Base-by-base conservation (phyloP, 2,113 vertebrate genomes). In the Corvus hawaiiensis region DNA sequence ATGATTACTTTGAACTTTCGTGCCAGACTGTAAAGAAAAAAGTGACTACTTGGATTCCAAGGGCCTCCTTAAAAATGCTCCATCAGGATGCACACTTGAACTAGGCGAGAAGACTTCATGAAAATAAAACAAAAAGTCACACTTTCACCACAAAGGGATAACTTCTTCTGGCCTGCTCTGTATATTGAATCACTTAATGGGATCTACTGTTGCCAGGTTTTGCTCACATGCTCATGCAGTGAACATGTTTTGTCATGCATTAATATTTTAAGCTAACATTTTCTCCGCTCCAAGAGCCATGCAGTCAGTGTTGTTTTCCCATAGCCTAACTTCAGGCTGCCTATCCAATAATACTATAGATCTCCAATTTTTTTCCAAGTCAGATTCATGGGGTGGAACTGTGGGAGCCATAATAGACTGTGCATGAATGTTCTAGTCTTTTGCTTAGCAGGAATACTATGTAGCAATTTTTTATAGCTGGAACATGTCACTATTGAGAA, bases 21-120 rank as follows among this genome's bases (percentile, higher is more conserved):
- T 33, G 27, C 7, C 19, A 41, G 49, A 44, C 10, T 41, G 8
- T 0, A 0, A 77, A 14, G 32, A 61, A 49, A 11, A 67, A 63
- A 48, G 11, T 35, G 24, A 66, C 44, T 64, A 4, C 39, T 48
- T 79, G 13, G 6, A 39, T 79, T 82, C 41, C 37, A 73, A 83
- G 22, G 3, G 0, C 13, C 24, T 83, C 32, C 15, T 74, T 83
- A 30, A 52, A 85, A 83, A 56, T 32, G 4, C 0, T 46, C 5
- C 9, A 37, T 37, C 4, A 1, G 13, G 11, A 56, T n/a, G 11
- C 11, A 27, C 27, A 3, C 2, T 44, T 46, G 41, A 55, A 62
- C 7, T 41, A 44, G 3, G 11, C 3, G 13, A 58, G 8, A 84
- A 54, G n/a, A 14, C 4, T 64, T 86, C 7, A 24, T 44, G 11